Conservation (phyloP, 2,113 vertebrate species). For the Aspidoscelis tigris region DNA sequence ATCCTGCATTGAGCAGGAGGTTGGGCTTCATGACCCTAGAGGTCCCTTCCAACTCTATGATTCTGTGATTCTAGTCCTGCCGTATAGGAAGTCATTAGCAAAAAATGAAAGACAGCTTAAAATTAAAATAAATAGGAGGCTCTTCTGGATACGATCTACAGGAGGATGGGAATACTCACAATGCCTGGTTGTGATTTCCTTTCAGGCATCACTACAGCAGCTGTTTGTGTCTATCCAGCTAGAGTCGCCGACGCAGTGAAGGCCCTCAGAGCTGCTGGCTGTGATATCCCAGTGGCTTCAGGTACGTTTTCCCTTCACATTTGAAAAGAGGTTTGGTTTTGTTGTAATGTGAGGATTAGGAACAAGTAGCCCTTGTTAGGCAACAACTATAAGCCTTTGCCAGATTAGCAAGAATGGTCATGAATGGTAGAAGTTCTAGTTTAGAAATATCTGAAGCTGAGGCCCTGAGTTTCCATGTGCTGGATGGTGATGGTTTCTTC, state of each 20-base stretch:
- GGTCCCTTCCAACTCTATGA: background rate
- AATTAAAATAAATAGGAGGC: accelerated
- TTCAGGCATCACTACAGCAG: constrained; percentile 86
- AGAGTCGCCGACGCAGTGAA: constrained; percentile 86
- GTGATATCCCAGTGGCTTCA: constrained; percentile 89
- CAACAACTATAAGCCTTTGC: background rate
- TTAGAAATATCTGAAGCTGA: background rate
- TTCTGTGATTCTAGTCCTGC: background rate
- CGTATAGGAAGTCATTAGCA: background rate
- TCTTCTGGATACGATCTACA: background rate
- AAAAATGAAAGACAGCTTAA: background rate
- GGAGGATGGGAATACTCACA: background rate
- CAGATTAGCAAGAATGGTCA: too few species aligned
- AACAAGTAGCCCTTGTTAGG: too few species aligned
- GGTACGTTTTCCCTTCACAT: constrained; percentile 70
- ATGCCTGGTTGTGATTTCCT: constrained; percentile 12
- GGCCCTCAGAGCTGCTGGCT: constrained; percentile 82
- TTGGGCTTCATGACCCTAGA: too few species aligned
- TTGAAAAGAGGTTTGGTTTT: background rate
- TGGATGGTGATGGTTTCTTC: too few species aligned
- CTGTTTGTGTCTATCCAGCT: constrained; percentile 92
- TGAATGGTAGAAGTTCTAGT: background rate
- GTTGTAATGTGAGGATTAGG: too few species aligned
- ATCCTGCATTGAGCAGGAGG: too few species aligned
- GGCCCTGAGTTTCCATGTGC: too few species aligned